Percentiles rank a stretch among this genome's conserved stretches.
These are phyloP conservation scores for Miltochrista miniata DNA, from an alignment of 2,888 invertebrate species.

Conservation along the genomic window DNA sequence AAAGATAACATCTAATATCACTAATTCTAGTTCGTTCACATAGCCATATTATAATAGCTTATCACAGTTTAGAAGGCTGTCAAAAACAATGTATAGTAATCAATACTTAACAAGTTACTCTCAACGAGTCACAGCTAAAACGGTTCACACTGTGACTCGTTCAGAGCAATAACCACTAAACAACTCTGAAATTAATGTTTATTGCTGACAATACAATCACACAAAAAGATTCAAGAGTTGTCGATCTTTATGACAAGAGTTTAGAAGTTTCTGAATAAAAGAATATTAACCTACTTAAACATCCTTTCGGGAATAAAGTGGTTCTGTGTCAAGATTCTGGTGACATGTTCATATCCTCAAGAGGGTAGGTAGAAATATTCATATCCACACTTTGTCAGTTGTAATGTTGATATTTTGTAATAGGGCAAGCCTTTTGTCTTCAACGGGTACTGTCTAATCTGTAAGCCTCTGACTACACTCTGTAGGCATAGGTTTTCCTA, in stretches of 20 bases:
- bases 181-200: slow-evolving; percentile 10
- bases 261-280: slow-evolving; percentile 1
- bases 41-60: no score
- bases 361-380: no score
- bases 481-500: no score
- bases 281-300: slow-evolving; percentile 31
- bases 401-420: no score
- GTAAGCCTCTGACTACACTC: no score
- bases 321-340: slow-evolving; percentile 15
- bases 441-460: no score
- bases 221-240: slow-evolving; percentile 2
- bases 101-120: not conserved
- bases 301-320: slow-evolving; percentile 23
- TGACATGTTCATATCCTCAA: slow-evolving; percentile 6
- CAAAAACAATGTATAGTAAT: not conserved
- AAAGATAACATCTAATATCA: no score
- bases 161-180: slow-evolving; percentile 1
- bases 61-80: not conserved
- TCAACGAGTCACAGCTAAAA: no score
- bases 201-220: slow-evolving; percentile 17
- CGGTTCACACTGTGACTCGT: no score
- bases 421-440: no score
- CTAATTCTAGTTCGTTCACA: no score
- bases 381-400: no score
- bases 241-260: slow-evolving; percentile 3